Base-by-base conservation (phyloP, 2,888 invertebrate species). In the Eulithis prunata region DNA sequence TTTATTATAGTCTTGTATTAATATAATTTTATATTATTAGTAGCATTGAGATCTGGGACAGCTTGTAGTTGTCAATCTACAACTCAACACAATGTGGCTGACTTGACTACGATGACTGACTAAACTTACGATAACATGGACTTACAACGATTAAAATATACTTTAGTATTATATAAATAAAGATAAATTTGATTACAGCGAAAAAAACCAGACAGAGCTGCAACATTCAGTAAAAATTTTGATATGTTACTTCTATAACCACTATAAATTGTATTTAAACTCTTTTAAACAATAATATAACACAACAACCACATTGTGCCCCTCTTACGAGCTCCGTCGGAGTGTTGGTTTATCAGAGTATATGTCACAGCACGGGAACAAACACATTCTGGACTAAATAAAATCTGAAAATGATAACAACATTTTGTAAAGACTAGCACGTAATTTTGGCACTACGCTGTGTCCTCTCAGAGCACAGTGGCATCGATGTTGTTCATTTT, bases 331-430 rank as follows among this genome's bases (percentile, higher is more conserved):
- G 78, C 76, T 77, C 74, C 77, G 68, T 62, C 78, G 79, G 70
- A 84, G 90, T 91, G 91, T 92, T 90, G 91, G 90, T 91, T 91
- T 91, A 91, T 88, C 86, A 82, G 80, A 85, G 85, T 85, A 84
- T 81, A 86, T 86, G 87, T 91, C 92, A 92, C 91, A 92, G 91
- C 91, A 86, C 91, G 89, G 87, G 88, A 90, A 90, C 91, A 91
- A 91, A 93, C 90, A 86, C 88, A 92, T 91, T 91, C 87, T 90
- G 92, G 91, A 91, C 90, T 91, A 89, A 91, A 92, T 93, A 92
- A 93, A 93, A 93, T 93, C 89, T 93, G 92, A 91, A 91, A 90
- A 90, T 88, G 88, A 91, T 92, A 91, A 93, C 91, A 93, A 91
- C 89, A 87, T 89, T 54, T 90, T 87, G 86, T 85, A 84, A 86